Evolutionary conservation across 2,797 vertebrate genomes (phyloP), one percentile per base, ranked within the genome.

Genomic region (Trachurus trachurus): DNA sequence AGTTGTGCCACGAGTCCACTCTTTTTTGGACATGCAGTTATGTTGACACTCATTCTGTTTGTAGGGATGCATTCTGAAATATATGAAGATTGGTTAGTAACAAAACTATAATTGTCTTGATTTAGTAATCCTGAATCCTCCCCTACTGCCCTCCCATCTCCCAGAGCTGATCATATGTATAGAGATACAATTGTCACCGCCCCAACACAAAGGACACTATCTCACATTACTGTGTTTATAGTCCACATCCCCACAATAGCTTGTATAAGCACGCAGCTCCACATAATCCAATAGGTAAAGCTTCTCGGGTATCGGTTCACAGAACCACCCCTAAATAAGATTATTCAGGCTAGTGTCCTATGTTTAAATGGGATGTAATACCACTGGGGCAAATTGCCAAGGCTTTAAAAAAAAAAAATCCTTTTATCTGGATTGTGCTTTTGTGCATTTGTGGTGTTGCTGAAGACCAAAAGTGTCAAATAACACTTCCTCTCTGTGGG

Each of bases 361-460:
- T 53, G 21, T 26, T 22, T 53, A 26, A 50, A 10, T 6, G 21
- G 11, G 4, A 13, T 53, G 21, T 53, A 22, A 22, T 26, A 10
- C 12, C 50, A 53, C n/a, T 74, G 45, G 19, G 44, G 9, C 16
- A 40, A 56, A 52, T 45, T 22, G 5, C 44, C 47, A 1, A 44
- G 11, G 13, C 21, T 26, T 54, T 1, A n/a, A n/a, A n/a, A n/a
- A n/a, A n/a, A n/a, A n/a, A 26, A 26, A 34, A 42, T 47, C 15
- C 13, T 59, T 67, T 62, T n/a, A 12, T 67, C 59, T 12, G 10
- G 17, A 42, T 42, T 70, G 21, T 40, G 17, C 29, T 56, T 61
- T 68, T 68, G 59, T 59, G 16, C 6, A 13, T 47, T 64, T 21
- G 3, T 44, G 9, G 66, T 74, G 66, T 66, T 58, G 26, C 9